These are phyloP conservation scores for Troglohyphantes excavatus DNA, from an alignment of 2,888 invertebrate species.

Conservation along the genomic window DNA sequence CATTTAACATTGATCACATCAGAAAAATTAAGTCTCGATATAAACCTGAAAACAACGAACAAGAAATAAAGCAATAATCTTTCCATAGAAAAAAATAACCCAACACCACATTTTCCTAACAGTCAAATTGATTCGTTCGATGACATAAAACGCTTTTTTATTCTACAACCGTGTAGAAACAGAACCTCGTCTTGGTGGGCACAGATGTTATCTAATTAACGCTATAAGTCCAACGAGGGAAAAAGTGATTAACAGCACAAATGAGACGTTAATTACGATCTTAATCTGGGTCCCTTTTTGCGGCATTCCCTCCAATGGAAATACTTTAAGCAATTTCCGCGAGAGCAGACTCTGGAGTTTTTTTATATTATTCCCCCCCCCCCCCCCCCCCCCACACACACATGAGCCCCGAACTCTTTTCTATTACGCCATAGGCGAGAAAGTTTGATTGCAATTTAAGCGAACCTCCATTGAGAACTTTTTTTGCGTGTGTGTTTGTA, in stretches of 20 bases:
- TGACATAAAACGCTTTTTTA: not conserved
- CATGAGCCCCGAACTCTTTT: not conserved
- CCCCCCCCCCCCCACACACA: too few relatives aligned
- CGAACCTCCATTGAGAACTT: not conserved
- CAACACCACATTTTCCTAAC: not conserved
- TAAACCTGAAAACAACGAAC: not conserved
- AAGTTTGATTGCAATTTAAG: conserved; percentile 56
- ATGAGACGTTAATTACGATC: conserved; percentile 68
- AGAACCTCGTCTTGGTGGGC: conserved; percentile 28
- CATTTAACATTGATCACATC: too few relatives aligned
- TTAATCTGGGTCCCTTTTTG: conserved; percentile 52
- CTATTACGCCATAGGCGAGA: conserved; percentile 15
- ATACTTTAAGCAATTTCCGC: conserved; percentile 3
- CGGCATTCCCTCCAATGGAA: not conserved
- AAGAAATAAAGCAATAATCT: not conserved
- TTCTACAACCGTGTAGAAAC: not conserved
- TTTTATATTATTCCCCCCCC: conserved; percentile 35
- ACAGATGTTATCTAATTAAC: conserved; percentile 76
- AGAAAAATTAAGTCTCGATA: too few relatives aligned
- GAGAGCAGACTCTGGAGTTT: conserved; percentile 5
- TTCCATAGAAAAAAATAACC: not conserved
- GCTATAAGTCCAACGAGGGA: conserved; percentile 59
- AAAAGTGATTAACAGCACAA: conserved; percentile 71
- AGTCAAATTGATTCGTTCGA: conserved; percentile 14
- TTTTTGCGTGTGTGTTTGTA: not conserved